These are phyloP conservation scores for Physella acuta DNA, from an alignment of 1,140 invertebrate genomes.

Conservation along the genomic window DNA sequence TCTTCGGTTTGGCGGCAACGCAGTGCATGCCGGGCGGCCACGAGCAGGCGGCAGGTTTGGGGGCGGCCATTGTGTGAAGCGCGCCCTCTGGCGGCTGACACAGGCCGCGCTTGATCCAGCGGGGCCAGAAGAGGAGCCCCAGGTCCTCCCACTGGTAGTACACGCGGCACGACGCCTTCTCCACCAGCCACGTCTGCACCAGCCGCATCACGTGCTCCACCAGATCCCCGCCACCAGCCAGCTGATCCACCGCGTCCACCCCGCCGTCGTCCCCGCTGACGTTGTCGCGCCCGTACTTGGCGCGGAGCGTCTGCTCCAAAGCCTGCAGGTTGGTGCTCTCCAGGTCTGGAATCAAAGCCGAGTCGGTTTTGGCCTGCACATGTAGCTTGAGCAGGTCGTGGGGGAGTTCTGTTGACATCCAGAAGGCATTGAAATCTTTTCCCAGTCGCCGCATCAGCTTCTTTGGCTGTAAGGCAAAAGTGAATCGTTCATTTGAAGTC, in stretches of 20 bases:
- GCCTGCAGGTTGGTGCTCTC: neutral
- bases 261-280: neutral
- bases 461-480: constrained; percentile 21
- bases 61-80: constrained; percentile 60
- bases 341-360: neutral
- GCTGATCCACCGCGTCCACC: no score
- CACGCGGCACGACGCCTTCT: constrained; percentile 64
- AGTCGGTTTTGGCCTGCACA: neutral
- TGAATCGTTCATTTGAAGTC: no score
- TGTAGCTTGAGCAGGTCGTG: neutral
- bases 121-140: constrained; percentile 65
- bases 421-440: constrained; percentile 29
- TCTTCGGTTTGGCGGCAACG: constrained; percentile 33
- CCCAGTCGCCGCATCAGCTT: constrained; percentile 26
- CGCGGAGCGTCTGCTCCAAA: neutral
- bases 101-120: constrained; percentile 64
- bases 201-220: constrained; percentile 19
- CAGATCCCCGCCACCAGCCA: neutral
- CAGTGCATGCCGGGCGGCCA: constrained; percentile 66
- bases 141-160: constrained; percentile 64
- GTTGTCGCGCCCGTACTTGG: neutral
- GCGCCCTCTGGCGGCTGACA: constrained; percentile 61
- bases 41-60: constrained; percentile 61
- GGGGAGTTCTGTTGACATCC: constrained; percentile 32
- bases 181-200: constrained; percentile 62